A percentile compares a stretch with the other conserved stretches of the same genome.
Conservation (phyloP, 2,113 vertebrate species). For the Cryptotis parvus region DNA sequence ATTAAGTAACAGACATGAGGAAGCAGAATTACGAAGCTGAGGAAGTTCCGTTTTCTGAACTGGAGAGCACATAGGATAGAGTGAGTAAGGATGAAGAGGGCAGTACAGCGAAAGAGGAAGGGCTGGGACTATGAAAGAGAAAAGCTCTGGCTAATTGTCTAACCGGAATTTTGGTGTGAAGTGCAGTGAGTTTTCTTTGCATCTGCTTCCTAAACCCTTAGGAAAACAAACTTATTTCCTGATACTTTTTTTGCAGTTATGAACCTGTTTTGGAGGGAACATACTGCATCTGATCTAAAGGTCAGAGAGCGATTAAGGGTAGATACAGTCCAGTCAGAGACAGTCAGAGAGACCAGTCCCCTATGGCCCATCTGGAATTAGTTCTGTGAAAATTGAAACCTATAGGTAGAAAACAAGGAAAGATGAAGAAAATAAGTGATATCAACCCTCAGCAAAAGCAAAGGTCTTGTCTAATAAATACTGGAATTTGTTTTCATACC, state of each 20-base stretch:
- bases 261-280: conserved; percentile 33
- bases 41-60: neutral
- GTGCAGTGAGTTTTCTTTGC: neutral
- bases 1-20: conserved; percentile 4
- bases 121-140: conserved; percentile 3
- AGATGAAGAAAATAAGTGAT: neutral
- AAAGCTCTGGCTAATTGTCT: neutral
- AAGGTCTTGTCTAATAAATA: neutral
- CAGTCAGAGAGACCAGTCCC: too few species aligned
- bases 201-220: neutral
- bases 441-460: neutral
- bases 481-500: neutral
- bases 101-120: neutral
- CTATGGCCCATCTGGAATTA: neutral
- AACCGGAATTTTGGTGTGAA: conserved; percentile 20
- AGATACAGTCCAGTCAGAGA: neutral
- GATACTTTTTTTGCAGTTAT: neutral
- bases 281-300: conserved; percentile 15
- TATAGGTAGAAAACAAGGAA: neutral
- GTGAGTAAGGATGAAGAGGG: neutral
- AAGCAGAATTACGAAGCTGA: neutral
- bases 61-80: neutral
- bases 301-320: neutral
- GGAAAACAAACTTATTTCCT: conserved; percentile 35
- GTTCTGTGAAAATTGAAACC: neutral